A percentile compares a stretch with the other conserved stretches of the same genome.
Evolutionary conservation across 92 coral and sea anemone genomes (phyloP).

Genomic region (Scolanthus callimorphus): DNA sequence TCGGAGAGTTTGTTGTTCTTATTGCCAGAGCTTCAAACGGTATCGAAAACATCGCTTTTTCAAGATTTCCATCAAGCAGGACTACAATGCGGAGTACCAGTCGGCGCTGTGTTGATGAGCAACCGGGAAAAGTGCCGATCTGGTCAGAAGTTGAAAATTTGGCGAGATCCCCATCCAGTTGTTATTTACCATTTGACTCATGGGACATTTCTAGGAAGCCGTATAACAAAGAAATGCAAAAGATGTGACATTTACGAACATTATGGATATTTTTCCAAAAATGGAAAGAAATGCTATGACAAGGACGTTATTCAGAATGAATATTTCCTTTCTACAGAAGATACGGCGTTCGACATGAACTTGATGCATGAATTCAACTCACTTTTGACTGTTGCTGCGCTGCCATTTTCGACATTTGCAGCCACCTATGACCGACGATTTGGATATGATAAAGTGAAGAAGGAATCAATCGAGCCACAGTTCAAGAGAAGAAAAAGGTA

Average conservation of each 20-base stretch:
- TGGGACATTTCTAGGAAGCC: constrained; percentile 31
- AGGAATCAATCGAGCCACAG: too few relatives aligned
- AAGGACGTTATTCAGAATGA: too few relatives aligned
- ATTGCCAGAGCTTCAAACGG: too few relatives aligned
- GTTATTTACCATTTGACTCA: constrained; percentile 31
- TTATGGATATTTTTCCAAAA: constrained; percentile 18
- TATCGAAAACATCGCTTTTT: too few relatives aligned
- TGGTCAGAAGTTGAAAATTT: background rate
- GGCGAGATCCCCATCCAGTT: constrained; percentile 10
- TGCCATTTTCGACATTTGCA: constrained; percentile 50
- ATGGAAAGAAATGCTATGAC: too few relatives aligned
- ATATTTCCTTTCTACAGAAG: constrained; percentile 36
- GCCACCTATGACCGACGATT: constrained; percentile 38
- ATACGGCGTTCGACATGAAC: constrained; percentile 18
- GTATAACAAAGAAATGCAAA: constrained; percentile 22
- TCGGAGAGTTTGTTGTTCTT: too few relatives aligned
- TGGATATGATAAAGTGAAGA: too few relatives aligned
- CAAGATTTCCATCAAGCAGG: background rate
- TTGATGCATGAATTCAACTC: constrained; percentile 22
- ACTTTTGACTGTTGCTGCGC: constrained; percentile 44
- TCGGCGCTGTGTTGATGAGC: background rate
- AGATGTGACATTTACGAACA: constrained; percentile 36
- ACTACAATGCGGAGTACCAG: background rate
- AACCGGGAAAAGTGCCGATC: background rate
- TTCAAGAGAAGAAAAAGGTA: too few relatives aligned